Conservation (phyloP, 2,113 vertebrate genomes). For the Dicrurus megarhynchus region DNA sequence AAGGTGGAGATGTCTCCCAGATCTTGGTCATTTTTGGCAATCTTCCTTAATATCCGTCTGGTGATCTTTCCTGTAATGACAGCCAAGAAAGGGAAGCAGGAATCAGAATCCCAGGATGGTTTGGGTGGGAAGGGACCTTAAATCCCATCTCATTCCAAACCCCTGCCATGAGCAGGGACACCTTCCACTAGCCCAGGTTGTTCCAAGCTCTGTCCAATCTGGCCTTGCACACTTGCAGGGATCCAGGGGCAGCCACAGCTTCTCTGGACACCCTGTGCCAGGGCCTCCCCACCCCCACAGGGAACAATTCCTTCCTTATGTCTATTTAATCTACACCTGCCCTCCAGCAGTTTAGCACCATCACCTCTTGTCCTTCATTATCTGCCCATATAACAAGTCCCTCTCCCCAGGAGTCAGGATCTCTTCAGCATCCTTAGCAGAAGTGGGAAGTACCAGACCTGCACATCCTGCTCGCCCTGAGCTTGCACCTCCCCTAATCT, state of each 20-base stretch:
- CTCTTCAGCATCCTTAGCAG: not conserved
- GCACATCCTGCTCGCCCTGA: not conserved
- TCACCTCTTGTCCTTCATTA: not conserved
- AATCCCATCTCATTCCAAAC: not conserved
- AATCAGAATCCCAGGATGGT: not conserved
- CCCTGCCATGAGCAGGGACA: not conserved
- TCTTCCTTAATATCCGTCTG: constrained; percentile 89
- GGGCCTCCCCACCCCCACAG: accelerated
- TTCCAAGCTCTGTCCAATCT: accelerated
- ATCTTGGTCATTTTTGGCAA: constrained; percentile 88
- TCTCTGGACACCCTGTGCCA: not conserved
- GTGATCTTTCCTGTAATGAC: constrained; percentile 89
- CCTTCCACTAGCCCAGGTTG: accelerated
- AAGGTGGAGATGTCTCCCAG: constrained; percentile 91
- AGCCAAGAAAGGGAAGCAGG: not conserved
- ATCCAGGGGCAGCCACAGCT: not conserved
- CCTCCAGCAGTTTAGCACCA: not conserved
- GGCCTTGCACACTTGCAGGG: not conserved
- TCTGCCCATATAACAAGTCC: not conserved
- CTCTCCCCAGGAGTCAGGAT: not conserved
- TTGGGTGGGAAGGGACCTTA: not conserved
- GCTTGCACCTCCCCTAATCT: not conserved
- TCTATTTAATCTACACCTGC: not conserved
- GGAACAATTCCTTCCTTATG: not conserved
- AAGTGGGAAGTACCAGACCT: not conserved